A percentile compares a stretch with the other conserved stretches of the same genome.
phyloP scores from a whole-genome alignment of 1,140 invertebrate species.

The Drosophila prosaltans region DNA sequence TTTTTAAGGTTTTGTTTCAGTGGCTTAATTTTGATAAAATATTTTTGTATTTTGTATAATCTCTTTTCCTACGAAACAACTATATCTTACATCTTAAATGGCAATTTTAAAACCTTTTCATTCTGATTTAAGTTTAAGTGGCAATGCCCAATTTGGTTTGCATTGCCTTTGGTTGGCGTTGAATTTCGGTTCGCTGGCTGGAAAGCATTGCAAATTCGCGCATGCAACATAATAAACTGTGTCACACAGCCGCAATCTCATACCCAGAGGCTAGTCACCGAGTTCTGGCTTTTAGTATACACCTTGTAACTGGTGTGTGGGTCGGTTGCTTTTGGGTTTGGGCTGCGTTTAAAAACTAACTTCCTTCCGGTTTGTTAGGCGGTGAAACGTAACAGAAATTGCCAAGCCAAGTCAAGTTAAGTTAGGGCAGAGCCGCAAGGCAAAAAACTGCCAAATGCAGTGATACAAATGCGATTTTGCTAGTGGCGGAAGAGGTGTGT shows the following conservation, averaged over 20 bases:
- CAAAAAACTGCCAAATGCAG: conserved; percentile 68
- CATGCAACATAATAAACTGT: conserved; percentile 74
- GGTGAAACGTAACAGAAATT: conserved; percentile 58
- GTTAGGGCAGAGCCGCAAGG: not conserved
- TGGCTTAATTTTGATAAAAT: too few species aligned
- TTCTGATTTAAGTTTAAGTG: not conserved
- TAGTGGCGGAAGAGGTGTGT: conserved; percentile 60
- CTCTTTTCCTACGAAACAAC: too few species aligned
- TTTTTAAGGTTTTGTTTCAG: too few species aligned
- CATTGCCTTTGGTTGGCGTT: conserved; percentile 30
- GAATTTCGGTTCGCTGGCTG: conserved; percentile 64
- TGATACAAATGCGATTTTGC: conserved; percentile 76
- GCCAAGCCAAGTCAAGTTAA: conserved; percentile 16
- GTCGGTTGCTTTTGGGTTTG: not conserved
- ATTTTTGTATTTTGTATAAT: too few species aligned
- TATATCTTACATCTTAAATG: too few species aligned
- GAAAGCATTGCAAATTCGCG: conserved; percentile 67
- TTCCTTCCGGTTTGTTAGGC: conserved; percentile 80
- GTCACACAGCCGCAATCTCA: conserved; percentile 42
- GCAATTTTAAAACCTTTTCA: too few species aligned
- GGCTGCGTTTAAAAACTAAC: conserved; percentile 74
- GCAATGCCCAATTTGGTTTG: conserved; percentile 46
- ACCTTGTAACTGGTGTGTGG: conserved; percentile 7
- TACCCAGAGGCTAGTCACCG: conserved; percentile 52
- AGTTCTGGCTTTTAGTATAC: not conserved